A percentile compares a stretch with the other conserved stretches of the same genome.
These are phyloP conservation scores for Microtus richardsoni DNA, from an alignment of 2,113 vertebrate genomes.

Conservation along the genomic window DNA sequence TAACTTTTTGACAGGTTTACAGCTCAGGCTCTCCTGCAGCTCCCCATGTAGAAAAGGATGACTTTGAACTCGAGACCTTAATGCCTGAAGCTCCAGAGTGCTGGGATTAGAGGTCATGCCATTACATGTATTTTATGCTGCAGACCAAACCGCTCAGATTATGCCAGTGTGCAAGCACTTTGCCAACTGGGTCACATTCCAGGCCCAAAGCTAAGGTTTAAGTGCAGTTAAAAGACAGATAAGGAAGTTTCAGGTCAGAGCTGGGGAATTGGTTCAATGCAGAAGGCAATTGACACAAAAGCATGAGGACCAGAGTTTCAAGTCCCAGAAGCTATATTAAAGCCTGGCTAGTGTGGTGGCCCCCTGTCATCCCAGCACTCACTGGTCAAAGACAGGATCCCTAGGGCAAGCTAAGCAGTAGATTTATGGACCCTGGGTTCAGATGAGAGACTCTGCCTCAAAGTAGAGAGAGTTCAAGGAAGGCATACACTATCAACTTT, in stretches of 20 bases:
- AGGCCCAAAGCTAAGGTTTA: neutral
- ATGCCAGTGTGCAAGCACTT: neutral
- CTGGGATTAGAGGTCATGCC: neutral
- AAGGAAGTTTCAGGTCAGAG: neutral
- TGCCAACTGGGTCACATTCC: neutral
- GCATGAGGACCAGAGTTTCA: neutral
- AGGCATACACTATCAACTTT: neutral
- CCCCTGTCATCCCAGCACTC: neutral
- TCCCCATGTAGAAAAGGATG: neutral
- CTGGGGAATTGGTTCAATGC: too few species aligned
- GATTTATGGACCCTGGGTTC: neutral
- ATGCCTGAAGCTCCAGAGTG: neutral
- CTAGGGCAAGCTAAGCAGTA: neutral
- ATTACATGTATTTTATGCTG: neutral
- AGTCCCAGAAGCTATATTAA: neutral
- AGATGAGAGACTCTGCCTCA: neutral
- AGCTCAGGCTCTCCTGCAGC: neutral
- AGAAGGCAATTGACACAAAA: neutral
- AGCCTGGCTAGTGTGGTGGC: neutral
- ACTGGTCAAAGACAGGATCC: neutral
- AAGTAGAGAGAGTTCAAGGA: neutral
- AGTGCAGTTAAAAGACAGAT: neutral
- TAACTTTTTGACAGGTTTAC: neutral
- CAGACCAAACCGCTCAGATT: neutral
- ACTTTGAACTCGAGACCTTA: neutral